phyloP scores from a whole-genome alignment of 2,888 invertebrate genomes.

The Temnothorax unifasciatus region DNA sequence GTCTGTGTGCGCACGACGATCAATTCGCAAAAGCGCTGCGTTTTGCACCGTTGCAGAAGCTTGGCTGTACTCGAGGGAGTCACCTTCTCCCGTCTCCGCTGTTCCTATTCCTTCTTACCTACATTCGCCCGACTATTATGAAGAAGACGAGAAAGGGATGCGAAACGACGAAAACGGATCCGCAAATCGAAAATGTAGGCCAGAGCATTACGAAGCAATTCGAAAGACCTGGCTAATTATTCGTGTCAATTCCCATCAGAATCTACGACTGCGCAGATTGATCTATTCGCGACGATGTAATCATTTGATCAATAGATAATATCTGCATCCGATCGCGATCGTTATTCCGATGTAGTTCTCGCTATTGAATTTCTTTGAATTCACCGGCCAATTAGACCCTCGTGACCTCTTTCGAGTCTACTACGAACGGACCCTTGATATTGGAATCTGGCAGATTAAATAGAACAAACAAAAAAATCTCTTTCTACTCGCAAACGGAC shows the following conservation, averaged over 20 bases:
- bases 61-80: conserved; percentile 53
- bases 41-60: conserved; percentile 54
- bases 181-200: conserved; percentile 44
- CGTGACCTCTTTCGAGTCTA: conserved; percentile 42
- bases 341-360: conserved; percentile 44
- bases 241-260: conserved; percentile 43
- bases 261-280: conserved; percentile 32
- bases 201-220: conserved; percentile 8
- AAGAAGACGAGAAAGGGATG: background rate
- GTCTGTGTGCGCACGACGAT: conserved; percentile 51
- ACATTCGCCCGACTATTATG: conserved; percentile 13
- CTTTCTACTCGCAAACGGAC: conserved; percentile 22
- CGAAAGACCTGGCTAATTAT: conserved; percentile 62
- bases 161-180: conserved; percentile 47
- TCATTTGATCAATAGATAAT: conserved; percentile 23
- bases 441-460: conserved; percentile 49
- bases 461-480: conserved; percentile 49
- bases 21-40: conserved; percentile 64
- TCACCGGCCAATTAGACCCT: conserved; percentile 32
- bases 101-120: conserved; percentile 23
- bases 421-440: conserved; percentile 30
- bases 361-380: conserved; percentile 34
- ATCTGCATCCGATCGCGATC: conserved; percentile 21
- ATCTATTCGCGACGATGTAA: conserved; percentile 35
- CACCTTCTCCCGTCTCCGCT: conserved; percentile 10